Conservation (phyloP, 2,797 vertebrate genomes). For the Prunella strophiata region DNA sequence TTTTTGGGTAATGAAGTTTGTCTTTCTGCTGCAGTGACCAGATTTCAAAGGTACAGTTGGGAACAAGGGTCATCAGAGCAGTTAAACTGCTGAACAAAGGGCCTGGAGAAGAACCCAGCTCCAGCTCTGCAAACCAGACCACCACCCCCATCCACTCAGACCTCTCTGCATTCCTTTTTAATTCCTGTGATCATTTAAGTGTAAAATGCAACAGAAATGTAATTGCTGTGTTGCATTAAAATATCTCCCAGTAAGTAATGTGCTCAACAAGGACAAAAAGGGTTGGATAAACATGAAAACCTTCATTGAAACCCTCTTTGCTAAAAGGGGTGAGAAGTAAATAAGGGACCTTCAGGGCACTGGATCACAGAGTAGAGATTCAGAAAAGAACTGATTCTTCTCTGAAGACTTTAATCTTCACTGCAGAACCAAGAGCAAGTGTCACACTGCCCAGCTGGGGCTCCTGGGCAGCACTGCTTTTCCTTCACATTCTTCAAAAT, state of each 20-base stretch:
- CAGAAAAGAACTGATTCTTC: background rate
- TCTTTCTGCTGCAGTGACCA: background rate
- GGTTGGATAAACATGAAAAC: background rate
- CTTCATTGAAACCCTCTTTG: background rate
- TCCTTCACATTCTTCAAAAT: constrained; percentile 26
- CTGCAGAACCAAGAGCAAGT: background rate
- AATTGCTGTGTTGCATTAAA: background rate
- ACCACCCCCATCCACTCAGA: background rate
- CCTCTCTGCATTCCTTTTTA: background rate
- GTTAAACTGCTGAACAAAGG: background rate
- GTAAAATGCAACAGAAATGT: background rate
- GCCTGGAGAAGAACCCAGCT: background rate
- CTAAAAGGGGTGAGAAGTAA: background rate
- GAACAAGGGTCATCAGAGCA: background rate
- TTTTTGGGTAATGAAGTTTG: background rate
- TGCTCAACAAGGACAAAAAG: background rate
- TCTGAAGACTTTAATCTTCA: background rate
- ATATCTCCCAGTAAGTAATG: background rate
- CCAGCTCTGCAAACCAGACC: background rate
- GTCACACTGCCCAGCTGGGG: background rate
- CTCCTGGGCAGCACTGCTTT: background rate
- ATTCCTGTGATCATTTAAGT: background rate
- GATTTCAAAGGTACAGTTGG: background rate
- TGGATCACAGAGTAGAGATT: background rate
- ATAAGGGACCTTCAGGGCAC: background rate